Percentiles rank a stretch among this genome's conserved stretches.
Conservation (phyloP, 2,888 invertebrate genomes). For the Lasioglossum calceatum region DNA sequence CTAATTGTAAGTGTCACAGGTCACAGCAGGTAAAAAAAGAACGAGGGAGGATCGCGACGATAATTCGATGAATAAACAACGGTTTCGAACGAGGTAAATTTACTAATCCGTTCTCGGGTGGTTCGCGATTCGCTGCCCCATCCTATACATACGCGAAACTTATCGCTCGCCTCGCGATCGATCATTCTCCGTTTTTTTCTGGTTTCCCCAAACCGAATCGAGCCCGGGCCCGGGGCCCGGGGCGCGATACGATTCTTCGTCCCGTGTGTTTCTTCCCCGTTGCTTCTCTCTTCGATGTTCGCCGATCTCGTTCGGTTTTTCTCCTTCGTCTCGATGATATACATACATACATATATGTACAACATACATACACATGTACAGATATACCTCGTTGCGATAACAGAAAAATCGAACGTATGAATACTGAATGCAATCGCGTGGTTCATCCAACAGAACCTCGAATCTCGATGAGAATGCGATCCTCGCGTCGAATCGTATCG, state of each 20-base stretch:
- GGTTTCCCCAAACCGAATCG: background rate
- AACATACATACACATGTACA: background rate
- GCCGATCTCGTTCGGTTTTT: background rate
- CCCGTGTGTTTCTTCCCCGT: background rate
- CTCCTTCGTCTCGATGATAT: background rate
- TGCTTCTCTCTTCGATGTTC: background rate
- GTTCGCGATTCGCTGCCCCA: background rate
- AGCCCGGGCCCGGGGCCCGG: background rate
- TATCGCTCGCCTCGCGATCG: conserved; percentile 17
- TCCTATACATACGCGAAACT: background rate
- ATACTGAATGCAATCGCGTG: conserved; percentile 10
- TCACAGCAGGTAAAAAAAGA: conserved; percentile 23
- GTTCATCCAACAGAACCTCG: background rate
- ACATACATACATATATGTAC: no score
- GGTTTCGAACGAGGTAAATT: conserved; percentile 36
- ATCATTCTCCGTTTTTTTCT: background rate
- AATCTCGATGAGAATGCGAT: conserved; percentile 15
- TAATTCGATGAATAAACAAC: conserved; percentile 20
- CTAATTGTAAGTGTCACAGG: background rate
- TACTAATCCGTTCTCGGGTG: conserved; percentile 46
- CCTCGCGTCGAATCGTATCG: conserved; percentile 48
- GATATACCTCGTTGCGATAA: background rate
- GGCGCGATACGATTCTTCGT: background rate
- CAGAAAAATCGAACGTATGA: conserved; percentile 23
- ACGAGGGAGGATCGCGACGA: background rate